Evolutionary conservation across 2,797 vertebrate species (phyloP).

Genomic region (Anabacerthia variegaticeps): DNA sequence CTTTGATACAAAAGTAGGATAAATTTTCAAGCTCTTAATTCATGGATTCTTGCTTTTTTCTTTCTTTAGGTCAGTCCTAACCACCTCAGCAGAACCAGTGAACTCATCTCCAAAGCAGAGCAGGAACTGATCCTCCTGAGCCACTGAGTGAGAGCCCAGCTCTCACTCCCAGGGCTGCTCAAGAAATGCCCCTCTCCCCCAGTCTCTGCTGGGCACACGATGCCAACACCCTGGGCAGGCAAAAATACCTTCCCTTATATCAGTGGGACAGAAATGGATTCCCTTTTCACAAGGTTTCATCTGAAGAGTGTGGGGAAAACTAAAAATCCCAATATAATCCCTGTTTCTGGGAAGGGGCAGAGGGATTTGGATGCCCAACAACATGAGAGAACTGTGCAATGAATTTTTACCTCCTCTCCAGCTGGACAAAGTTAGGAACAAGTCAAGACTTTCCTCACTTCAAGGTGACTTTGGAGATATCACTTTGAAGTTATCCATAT

Average conservation of each 20-base stretch:
- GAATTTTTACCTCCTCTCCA: not conserved
- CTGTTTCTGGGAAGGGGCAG: not conserved
- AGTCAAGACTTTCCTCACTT: not conserved
- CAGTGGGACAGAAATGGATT: not conserved
- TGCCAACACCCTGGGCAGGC: not conserved
- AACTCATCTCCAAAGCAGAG: not conserved
- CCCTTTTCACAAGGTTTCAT: not conserved
- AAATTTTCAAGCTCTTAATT: not conserved
- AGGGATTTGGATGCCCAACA: not conserved
- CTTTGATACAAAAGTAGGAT: not conserved
- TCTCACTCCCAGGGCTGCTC: not conserved
- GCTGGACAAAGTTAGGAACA: not conserved
- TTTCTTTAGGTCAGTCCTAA: not conserved
- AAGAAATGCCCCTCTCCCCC: not conserved
- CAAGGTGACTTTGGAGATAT: conserved; percentile 25
- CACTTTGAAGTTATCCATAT: not conserved
- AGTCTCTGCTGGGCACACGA: not conserved
- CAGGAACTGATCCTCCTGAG: not conserved
- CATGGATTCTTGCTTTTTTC: not conserved
- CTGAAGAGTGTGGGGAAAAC: not conserved
- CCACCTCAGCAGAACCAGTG: not conserved
- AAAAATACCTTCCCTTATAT: not conserved
- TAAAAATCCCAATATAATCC: not conserved
- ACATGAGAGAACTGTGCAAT: not conserved
- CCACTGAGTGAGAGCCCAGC: not conserved